Base-by-base conservation (phyloP, 2,888 invertebrate genomes). In the Ennomos erosarius region DNA sequence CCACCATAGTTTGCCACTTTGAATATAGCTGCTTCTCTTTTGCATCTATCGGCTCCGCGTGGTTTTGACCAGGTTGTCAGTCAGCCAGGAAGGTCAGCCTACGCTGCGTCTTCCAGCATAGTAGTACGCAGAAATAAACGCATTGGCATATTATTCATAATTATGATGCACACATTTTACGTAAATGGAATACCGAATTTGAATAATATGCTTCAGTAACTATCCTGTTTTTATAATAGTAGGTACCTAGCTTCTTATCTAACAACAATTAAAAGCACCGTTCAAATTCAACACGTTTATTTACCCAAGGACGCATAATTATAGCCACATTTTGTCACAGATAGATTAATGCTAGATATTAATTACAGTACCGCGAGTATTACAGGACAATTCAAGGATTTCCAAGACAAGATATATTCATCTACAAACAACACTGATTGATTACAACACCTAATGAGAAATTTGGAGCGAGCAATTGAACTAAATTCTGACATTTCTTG, bases 361-460 rank as follows among this genome's bases (percentile, higher is more conserved):
- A 55, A 59, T 59, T 51, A 55, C 42, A 49, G 50, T 43, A 43
- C 48, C 9, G 10, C 8, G 26, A 43, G 9, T 56, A 42, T 49
- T 54, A 56, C 51, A 64, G 53, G 53, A 62, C 53, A 44, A 57
- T 54, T 52, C 55, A 59, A 60, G 55, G 55, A 54, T 54, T 45
- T 43, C 52, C 40, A 37, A 59, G 61, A 64, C 55, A 55, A 59
- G 51, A 47, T 55, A 56, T 66, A 68, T 67, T 64, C 61, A 66
- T 61, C 52, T 57, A 55, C 62, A 55, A 54, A 62, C 64, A 58
- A 35, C 44, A 36, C 71, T 79, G 78, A 81, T 81, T 78, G 79
- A 79, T 79, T 75, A 74, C 76, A 66, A 56, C 62, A 64, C 67
- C 70, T 77, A 76, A 81, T 76, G 78, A 73, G 72, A 73, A 74